These are phyloP conservation scores for Corvus moneduloides DNA, from an alignment of 2,113 vertebrate genomes.

Conservation along the genomic window DNA sequence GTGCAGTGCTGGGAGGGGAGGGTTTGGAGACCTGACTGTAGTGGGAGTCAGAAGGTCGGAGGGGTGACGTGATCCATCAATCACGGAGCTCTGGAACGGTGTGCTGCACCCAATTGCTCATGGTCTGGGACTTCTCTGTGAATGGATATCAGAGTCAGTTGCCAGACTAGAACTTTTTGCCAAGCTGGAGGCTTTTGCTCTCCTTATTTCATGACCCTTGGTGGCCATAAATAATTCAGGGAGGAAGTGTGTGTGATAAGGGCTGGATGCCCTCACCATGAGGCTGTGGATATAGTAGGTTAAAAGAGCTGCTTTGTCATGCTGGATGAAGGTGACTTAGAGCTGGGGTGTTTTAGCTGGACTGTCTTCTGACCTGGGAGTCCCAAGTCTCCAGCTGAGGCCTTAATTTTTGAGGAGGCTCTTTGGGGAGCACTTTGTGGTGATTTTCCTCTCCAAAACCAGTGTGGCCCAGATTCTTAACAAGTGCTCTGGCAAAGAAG, in stretches of 20 bases:
- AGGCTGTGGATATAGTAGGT: background rate
- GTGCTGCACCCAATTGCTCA: background rate
- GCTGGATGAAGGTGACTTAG: background rate
- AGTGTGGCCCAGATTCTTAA: background rate
- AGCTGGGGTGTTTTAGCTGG: background rate
- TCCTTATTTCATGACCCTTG: background rate
- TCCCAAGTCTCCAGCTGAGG: background rate
- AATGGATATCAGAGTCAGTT: background rate
- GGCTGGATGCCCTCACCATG: background rate
- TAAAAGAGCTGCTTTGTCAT: background rate
- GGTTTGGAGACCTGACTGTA: background rate
- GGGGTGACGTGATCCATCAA: accelerated
- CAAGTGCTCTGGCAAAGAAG: background rate
- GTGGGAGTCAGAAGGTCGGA: background rate
- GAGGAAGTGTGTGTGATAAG: background rate
- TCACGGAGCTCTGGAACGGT: background rate
- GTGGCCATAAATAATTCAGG: background rate
- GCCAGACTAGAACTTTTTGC: background rate
- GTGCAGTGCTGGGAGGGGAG: background rate
- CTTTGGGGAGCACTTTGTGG: background rate
- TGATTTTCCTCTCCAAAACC: background rate
- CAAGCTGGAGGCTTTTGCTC: background rate
- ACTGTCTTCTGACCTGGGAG: background rate
- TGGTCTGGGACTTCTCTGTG: background rate
- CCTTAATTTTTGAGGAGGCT: background rate